Base-by-base conservation (phyloP, 2,113 vertebrate genomes). In the Prochilodus magdalenae region DNA sequence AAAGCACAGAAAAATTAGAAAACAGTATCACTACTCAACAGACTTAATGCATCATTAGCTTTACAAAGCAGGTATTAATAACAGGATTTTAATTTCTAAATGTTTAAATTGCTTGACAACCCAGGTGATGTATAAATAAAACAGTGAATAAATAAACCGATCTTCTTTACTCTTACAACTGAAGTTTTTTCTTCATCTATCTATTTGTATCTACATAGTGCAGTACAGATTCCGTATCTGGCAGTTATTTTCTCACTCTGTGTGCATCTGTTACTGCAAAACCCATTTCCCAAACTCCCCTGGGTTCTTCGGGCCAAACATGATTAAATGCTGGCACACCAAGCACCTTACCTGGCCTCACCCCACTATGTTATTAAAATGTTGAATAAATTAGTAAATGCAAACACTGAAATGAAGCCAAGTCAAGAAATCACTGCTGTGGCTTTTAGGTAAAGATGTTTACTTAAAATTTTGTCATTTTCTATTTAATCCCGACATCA, bases 291-390 rank as follows among this genome's bases (percentile, higher is more conserved):
- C 83, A 81, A 55, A 65, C 63, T 76, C 57, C 83, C 78, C 75
- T 76, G 57, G 57, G 66, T 59, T 73, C 69, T 44, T 27, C 14
- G 47, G 57, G 71, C 53, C 73, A 62, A 82, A 73, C 74, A 63
- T 74, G 77, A 85, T 55, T 82, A 84, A 79, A 84, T 65, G 47
- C 71, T 65, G 49, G 2, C 22, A 29, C 44, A 60, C 73, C 27
- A 40, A 55, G 49, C 55, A 36, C n/a, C 33, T 65, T 75, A 75
- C 78, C 53, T n/a, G 22, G 62, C 33, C 29, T 74, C 63, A 82
- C 79, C 66, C 59, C 67, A 55, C 71, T 33, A 71, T 66, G 65
- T 79, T 79, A 84, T 79, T 76, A 82, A 83, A 83, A 85, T 83
- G 73, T 55, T 55, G 59, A 75, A 75, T 84, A 80, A 84, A 60